Base-by-base conservation (phyloP, 2,113 vertebrate genomes). In the Girardinichthys multiradiatus region DNA sequence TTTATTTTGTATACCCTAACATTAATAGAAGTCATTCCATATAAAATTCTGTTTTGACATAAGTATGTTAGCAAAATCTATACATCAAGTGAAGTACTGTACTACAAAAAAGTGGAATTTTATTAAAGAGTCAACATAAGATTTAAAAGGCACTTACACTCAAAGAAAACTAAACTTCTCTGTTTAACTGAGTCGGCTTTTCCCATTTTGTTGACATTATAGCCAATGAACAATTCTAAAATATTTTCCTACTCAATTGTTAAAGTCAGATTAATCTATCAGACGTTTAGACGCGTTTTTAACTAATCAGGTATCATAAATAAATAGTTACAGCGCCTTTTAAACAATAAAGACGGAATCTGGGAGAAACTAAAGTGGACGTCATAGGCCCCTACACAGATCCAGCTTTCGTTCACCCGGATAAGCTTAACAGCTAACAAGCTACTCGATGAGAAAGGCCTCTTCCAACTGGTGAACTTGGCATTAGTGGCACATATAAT, bases 391-490 rank as follows among this genome's bases (percentile, higher is more conserved):
- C 4, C 48, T 51, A 51, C 48, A 21, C 21, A 24, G 48, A 54
- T 54, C 48, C 8, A 54, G 48, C 48, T 39, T 4, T 2, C 31
- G 64, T 58, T 37, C 75, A 80, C 33, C 58, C 67, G 62, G 26
- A 83, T 64, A 62, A 74, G 70, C 11, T 58, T 72, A 33, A 57
- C 1, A 28, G 65, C 70, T 24, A 64, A 66, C 67, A 21, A 78
- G 87, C 70, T 68, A 57, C 1, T 30, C 35, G 82, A 85, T 83
- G 81, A 78, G 77, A 65, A 7, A 77, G 86, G 87, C 87, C 89
- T 82, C 79, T 24, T 81, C 68, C 73, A 76, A 72, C 77, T 65
- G 81, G 72, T 31, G 33, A 33, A 74, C 68, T 77, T 54, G 29
- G 58, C 67, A 27, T 30, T 30, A 33, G 48, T 73, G 1, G 24